These are phyloP conservation scores for Linnaemya vulpina DNA, from an alignment of 2,888 invertebrate genomes.

Conservation along the genomic window DNA sequence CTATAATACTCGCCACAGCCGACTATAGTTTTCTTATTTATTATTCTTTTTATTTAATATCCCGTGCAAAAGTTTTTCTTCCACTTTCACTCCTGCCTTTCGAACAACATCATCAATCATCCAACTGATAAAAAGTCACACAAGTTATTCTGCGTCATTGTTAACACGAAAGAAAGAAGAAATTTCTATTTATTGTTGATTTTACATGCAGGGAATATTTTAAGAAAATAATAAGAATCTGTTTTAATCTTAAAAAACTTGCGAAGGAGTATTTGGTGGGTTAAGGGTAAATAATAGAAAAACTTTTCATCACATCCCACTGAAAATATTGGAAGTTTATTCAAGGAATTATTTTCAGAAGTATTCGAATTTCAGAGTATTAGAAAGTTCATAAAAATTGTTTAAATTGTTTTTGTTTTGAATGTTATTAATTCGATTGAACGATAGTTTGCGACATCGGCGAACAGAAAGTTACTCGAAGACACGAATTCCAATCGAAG, in stretches of 20 bases:
- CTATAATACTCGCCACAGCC: neutral
- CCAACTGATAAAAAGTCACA: constrained; percentile 20
- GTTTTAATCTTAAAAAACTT: neutral
- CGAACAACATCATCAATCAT: constrained; percentile 3
- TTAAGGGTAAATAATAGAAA: neutral
- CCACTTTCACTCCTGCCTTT: neutral
- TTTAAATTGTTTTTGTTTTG: no score
- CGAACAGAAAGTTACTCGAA: no score
- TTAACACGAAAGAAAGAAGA: neutral
- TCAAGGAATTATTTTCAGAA: no score
- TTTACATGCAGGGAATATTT: neutral
- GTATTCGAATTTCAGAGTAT: no score
- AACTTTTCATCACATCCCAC: neutral
- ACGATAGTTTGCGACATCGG: no score
- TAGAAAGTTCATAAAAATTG: no score
- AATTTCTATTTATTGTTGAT: neutral
- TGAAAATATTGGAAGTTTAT: no score
- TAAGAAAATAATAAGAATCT: neutral
- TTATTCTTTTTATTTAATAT: neutral
- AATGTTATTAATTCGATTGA: no score
- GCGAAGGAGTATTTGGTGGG: neutral
- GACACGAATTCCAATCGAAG: no score
- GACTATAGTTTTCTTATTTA: no score
- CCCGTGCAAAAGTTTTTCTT: neutral
- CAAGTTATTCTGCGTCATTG: neutral